phyloP scores from a whole-genome alignment of 1,140 invertebrate genomes.

The Polypedilum vanderplanki region DNA sequence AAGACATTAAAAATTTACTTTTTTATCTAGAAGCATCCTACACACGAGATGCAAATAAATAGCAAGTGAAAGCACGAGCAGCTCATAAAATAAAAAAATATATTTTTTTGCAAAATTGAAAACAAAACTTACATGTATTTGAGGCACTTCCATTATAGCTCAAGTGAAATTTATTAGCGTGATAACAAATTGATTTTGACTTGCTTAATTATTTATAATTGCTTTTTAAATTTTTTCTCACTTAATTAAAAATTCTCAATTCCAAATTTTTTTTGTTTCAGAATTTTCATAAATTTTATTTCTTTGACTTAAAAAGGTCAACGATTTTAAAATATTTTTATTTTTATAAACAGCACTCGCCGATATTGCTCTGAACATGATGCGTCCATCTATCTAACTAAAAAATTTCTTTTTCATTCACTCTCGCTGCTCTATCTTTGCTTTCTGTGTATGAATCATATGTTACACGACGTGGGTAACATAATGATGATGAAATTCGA shows the following conservation, averaged over 20 bases:
- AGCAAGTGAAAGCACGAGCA: too few species aligned
- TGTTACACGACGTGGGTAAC: too few species aligned
- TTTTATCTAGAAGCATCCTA: too few species aligned
- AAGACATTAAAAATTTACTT: too few species aligned
- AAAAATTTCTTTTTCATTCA: neutral
- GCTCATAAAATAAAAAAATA: too few species aligned
- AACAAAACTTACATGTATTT: neutral
- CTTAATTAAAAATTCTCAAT: neutral
- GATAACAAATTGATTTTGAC: conserved; percentile 22
- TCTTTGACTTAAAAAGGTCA: neutral
- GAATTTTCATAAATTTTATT: neutral
- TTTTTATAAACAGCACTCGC: neutral
- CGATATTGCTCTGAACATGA: neutral
- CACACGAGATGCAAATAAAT: too few species aligned
- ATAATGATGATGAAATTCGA: too few species aligned
- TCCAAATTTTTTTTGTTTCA: neutral
- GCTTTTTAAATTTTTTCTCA: neutral
- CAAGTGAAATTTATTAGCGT: conserved; percentile 21
- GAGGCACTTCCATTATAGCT: neutral
- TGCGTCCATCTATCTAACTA: neutral
- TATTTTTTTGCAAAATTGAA: neutral
- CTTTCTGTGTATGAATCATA: too few species aligned
- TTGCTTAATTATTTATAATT: neutral
- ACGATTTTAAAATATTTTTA: neutral
- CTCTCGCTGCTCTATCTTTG: too few species aligned